Percentiles rank a stretch among this genome's conserved stretches.
phyloP scores from a whole-genome alignment of 2,113 vertebrate genomes.

The Cyprinus carpio region DNA sequence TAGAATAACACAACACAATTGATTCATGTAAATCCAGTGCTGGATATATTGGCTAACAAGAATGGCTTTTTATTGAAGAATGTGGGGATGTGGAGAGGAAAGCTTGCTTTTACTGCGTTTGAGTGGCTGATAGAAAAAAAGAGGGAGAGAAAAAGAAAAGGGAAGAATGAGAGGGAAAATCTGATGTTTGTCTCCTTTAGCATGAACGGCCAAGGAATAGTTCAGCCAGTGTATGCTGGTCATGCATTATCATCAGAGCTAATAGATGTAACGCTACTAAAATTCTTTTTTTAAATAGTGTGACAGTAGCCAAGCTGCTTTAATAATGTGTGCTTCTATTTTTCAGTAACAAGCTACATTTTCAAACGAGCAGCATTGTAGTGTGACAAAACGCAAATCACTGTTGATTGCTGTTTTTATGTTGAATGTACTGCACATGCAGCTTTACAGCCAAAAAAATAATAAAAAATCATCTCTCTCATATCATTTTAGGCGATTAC shows the following conservation, averaged over 20 bases:
- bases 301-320: neutral
- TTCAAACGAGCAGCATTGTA: neutral
- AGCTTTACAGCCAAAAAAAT: neutral
- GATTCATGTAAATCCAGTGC: slow-evolving; percentile 30
- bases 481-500: neutral
- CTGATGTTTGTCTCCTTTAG: neutral
- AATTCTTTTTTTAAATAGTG: neutral
- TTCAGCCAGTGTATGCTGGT: neutral
- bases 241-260: neutral
- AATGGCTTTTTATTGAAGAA: slow-evolving; percentile 5
- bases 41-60: slow-evolving; percentile 23
- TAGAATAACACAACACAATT: slow-evolving; percentile 16
- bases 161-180: slow-evolving; percentile 1
- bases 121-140: slow-evolving; percentile 19
- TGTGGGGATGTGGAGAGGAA: neutral
- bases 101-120: neutral
- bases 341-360: slow-evolving; percentile 7
- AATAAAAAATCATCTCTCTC: neutral
- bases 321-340: neutral
- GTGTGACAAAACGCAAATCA: neutral
- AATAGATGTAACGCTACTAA: neutral
- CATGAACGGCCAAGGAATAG: neutral
- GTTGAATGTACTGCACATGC: neutral
- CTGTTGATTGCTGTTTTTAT: neutral
- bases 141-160: neutral